Evolutionary conservation across 2,113 vertebrate genomes (phyloP), one percentile per base, ranked within the genome.

Genomic region (Emberiza fucata): DNA sequence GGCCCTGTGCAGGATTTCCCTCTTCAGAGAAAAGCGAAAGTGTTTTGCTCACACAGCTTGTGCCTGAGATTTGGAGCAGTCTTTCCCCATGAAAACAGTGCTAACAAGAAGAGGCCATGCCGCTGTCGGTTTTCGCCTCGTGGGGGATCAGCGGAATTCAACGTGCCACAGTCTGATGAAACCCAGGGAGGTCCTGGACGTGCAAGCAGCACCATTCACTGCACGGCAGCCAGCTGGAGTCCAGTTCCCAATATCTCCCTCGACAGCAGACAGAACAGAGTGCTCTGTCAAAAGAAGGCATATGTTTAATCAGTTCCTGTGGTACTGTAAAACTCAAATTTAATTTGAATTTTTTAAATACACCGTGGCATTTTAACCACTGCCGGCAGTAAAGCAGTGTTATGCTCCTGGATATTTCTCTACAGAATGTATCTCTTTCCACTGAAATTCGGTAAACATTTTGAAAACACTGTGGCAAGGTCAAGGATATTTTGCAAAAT

Each of bases 141-240:
- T 12, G 28, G 28, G 28, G 51, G 28, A 53, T 31, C 51, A 31
- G 28, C 31, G 28, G 28, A 31, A 31, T 53, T 29, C 51, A 29
- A 19, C 51, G 11, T 53, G n/a, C 24, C 48, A 44, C 15, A 0
- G 21, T 57, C 59, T 28, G 25, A 53, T 72, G 71, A 76, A 78
- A 78, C n/a, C 25, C 4, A 1, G 6, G 56, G 31, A 47, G 54
- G 16, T 70, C 25, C n/a, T 56, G 61, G 37, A 5, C 6, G 1
- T 11, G 15, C 0, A 2, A 83, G 48, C 50, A 44, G 39, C 0
- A 0, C 40, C n/a, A 11, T 11, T 86, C 0, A 0, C 40, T 7
- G 15, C 5, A 4, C 16, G 47, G 39, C 45, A 42, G 37, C 51
- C 2, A 5, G 10, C n/a, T 35, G 57, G 37, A 70, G 35, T 56